phyloP scores from a whole-genome alignment of 2,113 vertebrate species.

The Tretioscincus oriximinensis region DNA sequence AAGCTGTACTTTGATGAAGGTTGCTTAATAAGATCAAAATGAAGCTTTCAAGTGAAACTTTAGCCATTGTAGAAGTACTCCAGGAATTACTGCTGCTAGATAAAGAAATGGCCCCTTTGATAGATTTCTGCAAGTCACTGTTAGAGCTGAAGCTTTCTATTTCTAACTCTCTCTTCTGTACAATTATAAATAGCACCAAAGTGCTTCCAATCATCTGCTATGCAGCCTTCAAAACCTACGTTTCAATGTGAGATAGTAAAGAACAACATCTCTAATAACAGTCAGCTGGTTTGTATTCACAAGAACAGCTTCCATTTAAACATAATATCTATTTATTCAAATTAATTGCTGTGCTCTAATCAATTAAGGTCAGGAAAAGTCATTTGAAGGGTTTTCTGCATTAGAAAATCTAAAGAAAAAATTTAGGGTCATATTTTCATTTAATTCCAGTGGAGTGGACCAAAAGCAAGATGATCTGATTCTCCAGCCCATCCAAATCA shows the following conservation, averaged over 20 bases:
- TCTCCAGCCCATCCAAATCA: too few relatives aligned
- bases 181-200: neutral
- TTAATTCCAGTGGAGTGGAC: too few relatives aligned
- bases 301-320: neutral
- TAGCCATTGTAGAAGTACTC: too few relatives aligned
- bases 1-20: too few relatives aligned
- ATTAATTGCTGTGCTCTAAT: neutral
- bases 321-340: conserved; percentile 17
- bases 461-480: too few relatives aligned
- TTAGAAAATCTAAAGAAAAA: conserved; percentile 13
- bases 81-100: too few relatives aligned
- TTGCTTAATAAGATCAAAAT: too few relatives aligned
- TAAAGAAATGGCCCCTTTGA: neutral
- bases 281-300: neutral
- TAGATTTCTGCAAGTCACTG: neutral
- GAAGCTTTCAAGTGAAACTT: too few relatives aligned
- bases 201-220: neutral
- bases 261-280: neutral
- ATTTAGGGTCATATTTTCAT: neutral
- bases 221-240: neutral
- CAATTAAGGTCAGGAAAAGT: neutral
- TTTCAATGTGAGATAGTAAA: neutral
- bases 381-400: conserved; percentile 4
- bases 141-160: neutral
- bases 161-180: neutral